A percentile compares a stretch with the other conserved stretches of the same genome.
These are phyloP conservation scores for Marisa cornuarietis DNA, from an alignment of 1,140 invertebrate genomes.

Conservation along the genomic window DNA sequence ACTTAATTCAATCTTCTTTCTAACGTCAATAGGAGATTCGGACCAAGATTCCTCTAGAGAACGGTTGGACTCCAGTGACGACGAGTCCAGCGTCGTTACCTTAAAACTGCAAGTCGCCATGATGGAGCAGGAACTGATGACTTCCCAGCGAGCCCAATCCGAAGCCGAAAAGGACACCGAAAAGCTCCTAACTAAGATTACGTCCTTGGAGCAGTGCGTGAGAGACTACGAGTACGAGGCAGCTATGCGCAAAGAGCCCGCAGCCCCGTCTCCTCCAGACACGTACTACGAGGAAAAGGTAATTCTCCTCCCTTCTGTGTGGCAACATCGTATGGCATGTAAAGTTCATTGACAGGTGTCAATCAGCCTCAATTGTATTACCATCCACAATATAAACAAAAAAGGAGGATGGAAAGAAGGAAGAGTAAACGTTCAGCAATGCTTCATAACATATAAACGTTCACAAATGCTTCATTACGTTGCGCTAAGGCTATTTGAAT, in stretches of 20 bases:
- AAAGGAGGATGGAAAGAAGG: no score
- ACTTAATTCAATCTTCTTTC: no score
- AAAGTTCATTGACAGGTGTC: no score
- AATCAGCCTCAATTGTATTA: no score
- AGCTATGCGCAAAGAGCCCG: slow-evolving; percentile 20
- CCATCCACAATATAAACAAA: no score
- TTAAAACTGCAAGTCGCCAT: slow-evolving; percentile 79
- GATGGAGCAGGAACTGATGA: slow-evolving; percentile 86
- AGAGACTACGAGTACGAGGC: slow-evolving; percentile 38
- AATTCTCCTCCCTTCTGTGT: slow-evolving; percentile 5
- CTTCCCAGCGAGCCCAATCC: slow-evolving; percentile 83
- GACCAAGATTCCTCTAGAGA: neutral
- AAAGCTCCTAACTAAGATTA: slow-evolving; percentile 75
- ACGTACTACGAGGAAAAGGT: slow-evolving; percentile 60
- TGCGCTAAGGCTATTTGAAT: no score
- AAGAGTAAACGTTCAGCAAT: no score
- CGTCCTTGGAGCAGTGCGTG: slow-evolving; percentile 76
- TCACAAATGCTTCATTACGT: no score
- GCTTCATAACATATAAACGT: no score
- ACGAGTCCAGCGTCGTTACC: slow-evolving; percentile 16
- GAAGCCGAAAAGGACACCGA: slow-evolving; percentile 85
- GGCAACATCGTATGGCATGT: no score
- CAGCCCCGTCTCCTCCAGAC: slow-evolving; percentile 46
- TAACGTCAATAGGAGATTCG: no score
- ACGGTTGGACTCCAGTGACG: slow-evolving; percentile 12